Percentiles rank a stretch among this genome's conserved stretches.
Conservation (phyloP, 1,140 invertebrate species). For the Nomia melanderi region DNA sequence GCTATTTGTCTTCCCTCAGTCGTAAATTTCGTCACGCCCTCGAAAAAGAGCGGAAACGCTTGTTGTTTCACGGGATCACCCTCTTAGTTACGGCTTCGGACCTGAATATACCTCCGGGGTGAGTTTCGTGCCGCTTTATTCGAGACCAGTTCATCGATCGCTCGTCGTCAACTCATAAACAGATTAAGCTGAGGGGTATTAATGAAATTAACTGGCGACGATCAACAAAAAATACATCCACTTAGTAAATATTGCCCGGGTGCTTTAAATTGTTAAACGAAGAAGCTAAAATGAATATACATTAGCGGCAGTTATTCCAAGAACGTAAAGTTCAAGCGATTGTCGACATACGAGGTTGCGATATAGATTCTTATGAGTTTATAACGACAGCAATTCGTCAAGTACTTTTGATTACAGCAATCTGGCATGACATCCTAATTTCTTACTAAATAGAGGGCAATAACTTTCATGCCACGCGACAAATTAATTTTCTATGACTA, state of each 20-base stretch:
- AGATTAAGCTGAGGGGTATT: not conserved
- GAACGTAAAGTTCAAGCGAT: not conserved
- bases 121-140: not conserved
- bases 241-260: not conserved
- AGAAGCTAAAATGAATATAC: too few relatives aligned
- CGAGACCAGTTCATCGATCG: not conserved
- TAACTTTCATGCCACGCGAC: not conserved
- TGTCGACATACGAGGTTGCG: not conserved
- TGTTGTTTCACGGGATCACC: slow-evolving; percentile 2
- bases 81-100: not conserved
- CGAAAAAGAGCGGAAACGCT: not conserved
- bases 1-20: not conserved
- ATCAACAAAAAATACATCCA: not conserved
- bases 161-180: not conserved
- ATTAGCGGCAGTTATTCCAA: not conserved
- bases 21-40: not conserved
- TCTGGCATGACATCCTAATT: not conserved
- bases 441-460: too few relatives aligned
- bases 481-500: slow-evolving; percentile 2
- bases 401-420: not conserved
- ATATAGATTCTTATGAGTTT: not conserved
- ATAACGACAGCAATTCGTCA: not conserved
- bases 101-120: too few relatives aligned
- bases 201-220: not conserved
- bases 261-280: not conserved